phyloP scores from a whole-genome alignment of 2,113 vertebrate species.

The Telmatochromis sp. region DNA sequence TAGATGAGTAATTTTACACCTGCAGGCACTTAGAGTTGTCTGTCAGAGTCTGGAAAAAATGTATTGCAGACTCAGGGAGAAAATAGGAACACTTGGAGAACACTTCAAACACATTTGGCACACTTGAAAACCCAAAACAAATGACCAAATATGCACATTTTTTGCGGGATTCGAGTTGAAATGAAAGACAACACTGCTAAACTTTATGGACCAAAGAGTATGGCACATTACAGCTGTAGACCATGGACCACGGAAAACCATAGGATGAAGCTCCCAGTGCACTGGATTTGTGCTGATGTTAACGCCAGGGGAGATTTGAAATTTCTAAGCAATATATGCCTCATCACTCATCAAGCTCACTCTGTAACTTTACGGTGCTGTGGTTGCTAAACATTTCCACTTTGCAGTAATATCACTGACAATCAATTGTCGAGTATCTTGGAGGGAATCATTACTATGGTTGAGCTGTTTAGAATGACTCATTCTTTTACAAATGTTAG shows the following conservation, averaged over 20 bases:
- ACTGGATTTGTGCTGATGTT: neutral
- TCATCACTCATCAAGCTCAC: neutral
- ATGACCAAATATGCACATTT: neutral
- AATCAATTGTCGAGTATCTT: neutral
- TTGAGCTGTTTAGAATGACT: neutral
- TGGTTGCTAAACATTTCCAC: neutral
- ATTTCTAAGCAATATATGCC: neutral
- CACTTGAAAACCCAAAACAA: neutral
- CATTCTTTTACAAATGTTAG: neutral
- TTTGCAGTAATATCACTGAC: neutral
- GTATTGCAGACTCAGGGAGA: neutral
- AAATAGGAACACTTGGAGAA: neutral
- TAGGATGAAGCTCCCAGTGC: neutral
- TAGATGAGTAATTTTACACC: neutral
- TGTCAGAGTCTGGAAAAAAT: neutral
- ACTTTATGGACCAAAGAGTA: neutral
- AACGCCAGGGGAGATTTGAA: accelerated
- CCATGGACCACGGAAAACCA: neutral
- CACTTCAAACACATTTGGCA: neutral
- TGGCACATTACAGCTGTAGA: neutral
- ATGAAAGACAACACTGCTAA: neutral
- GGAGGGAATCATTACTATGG: neutral
- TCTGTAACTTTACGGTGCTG: neutral
- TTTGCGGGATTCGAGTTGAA: neutral
- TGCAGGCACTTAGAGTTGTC: neutral